phyloP scores from a whole-genome alignment of 2,113 vertebrate genomes.

The Callopanchax toddi region DNA sequence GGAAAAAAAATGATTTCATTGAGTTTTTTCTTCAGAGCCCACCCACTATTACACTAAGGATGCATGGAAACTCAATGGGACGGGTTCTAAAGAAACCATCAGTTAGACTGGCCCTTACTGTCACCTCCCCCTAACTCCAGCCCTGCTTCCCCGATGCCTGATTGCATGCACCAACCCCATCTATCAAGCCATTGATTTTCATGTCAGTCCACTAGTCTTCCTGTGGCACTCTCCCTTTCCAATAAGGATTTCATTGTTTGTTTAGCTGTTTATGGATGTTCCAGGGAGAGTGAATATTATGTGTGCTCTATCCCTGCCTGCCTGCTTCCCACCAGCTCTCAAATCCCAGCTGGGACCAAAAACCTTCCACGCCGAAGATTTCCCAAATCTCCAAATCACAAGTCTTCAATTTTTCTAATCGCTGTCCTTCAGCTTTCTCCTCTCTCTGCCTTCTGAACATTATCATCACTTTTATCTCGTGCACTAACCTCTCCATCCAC shows the following conservation, averaged over 20 bases:
- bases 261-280: slow-evolving; percentile 72
- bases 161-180: slow-evolving; percentile 73
- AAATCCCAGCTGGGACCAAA: background rate
- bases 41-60: slow-evolving; percentile 36
- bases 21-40: slow-evolving; percentile 13
- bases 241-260: slow-evolving; percentile 75
- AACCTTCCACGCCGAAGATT: slow-evolving; percentile 11
- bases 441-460: slow-evolving; percentile 29
- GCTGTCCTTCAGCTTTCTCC: slow-evolving; percentile 28
- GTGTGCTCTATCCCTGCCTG: slow-evolving; percentile 34
- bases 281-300: slow-evolving; percentile 58
- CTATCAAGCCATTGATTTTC: slow-evolving; percentile 77
- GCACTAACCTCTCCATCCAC: slow-evolving; percentile 77
- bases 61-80: slow-evolving; percentile 52
- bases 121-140: slow-evolving; percentile 36
- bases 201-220: slow-evolving; percentile 71
- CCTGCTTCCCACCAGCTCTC: slow-evolving; percentile 5
- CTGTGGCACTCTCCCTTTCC: slow-evolving; percentile 62
- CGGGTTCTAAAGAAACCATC: slow-evolving; percentile 63
- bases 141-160: slow-evolving; percentile 55
- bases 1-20: slow-evolving; percentile 40
- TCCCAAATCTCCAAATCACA: slow-evolving; percentile 27
- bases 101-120: slow-evolving; percentile 63
- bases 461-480: slow-evolving; percentile 33
- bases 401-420: slow-evolving; percentile 23